Percentiles rank a stretch among this genome's conserved stretches.
Evolutionary conservation across 2,113 vertebrate genomes (phyloP).

Genomic region (Amphilophus citrinellus): DNA sequence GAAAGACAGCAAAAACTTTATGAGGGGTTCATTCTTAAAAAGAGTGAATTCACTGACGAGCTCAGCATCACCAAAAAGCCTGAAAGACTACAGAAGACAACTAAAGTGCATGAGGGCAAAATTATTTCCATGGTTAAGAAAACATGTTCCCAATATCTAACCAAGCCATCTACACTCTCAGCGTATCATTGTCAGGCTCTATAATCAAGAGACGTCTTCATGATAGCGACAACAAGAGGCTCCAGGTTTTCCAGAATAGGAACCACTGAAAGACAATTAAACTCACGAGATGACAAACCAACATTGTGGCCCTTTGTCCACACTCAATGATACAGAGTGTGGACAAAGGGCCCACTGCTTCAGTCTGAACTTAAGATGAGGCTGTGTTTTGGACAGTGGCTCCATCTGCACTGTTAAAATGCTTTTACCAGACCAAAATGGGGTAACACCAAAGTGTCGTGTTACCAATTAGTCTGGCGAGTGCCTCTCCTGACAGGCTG

Average conservation of each 20-base stretch:
- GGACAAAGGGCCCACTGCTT: background rate
- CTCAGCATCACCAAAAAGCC: no score
- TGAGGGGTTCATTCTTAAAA: no score
- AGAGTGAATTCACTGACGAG: no score
- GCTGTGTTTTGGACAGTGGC: slow-evolving; percentile 6
- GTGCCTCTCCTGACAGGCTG: slow-evolving; percentile 49
- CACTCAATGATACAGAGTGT: no score
- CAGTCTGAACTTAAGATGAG: slow-evolving; percentile 1
- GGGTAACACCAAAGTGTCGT: slow-evolving; percentile 55
- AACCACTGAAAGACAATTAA: background rate
- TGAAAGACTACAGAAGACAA: no score
- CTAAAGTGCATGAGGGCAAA: no score
- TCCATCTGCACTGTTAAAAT: slow-evolving; percentile 44
- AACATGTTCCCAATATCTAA: no score
- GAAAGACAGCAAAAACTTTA: no score
- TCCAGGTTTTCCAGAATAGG: background rate
- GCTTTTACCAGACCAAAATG: slow-evolving; percentile 66
- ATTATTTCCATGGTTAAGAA: no score
- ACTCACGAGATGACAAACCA: background rate
- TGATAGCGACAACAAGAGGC: background rate
- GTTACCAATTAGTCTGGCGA: slow-evolving; percentile 75
- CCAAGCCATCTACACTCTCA: no score
- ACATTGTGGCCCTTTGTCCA: background rate
- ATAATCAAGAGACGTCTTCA: no score
- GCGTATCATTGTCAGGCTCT: no score